These are phyloP conservation scores for Ectropis grisescens DNA, from an alignment of 1,140 invertebrate genomes.

Conservation along the genomic window DNA sequence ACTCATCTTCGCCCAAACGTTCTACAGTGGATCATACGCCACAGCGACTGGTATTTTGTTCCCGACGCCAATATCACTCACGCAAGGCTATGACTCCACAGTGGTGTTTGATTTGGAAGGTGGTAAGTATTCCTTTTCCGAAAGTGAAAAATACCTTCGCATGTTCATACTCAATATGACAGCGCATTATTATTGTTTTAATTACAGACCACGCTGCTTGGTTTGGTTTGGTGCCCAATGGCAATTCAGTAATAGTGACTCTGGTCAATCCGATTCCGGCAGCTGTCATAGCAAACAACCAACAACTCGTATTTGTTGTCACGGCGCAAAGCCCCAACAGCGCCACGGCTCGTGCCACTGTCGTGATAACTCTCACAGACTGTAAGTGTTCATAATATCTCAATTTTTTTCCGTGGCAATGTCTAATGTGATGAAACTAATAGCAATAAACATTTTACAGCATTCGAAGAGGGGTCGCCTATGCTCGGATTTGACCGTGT, in stretches of 20 bases:
- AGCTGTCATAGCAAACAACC: slow-evolving; percentile 16
- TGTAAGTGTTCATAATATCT: slow-evolving; percentile 13
- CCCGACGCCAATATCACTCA: slow-evolving; percentile 9
- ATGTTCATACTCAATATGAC: too few relatives aligned
- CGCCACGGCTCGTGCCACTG: slow-evolving; percentile 6
- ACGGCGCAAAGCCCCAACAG: slow-evolving; percentile 8
- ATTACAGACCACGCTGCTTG: slow-evolving; percentile 21
- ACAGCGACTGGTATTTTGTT: slow-evolving; percentile 10
- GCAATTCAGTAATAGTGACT: slow-evolving; percentile 10
- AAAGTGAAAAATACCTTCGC: too few relatives aligned
- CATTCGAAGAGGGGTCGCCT: too few relatives aligned
- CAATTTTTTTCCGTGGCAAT: too few relatives aligned
- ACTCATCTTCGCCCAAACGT: slow-evolving; percentile 19
- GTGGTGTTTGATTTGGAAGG: slow-evolving; percentile 21
- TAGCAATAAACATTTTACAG: too few relatives aligned
- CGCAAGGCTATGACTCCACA: slow-evolving; percentile 17
- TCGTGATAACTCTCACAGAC: slow-evolving; percentile 12
- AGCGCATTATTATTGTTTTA: too few relatives aligned
- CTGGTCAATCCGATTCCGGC: slow-evolving; percentile 9
- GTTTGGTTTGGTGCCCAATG: slow-evolving; percentile 10
- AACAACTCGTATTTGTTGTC: slow-evolving; percentile 16
- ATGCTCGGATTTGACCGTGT: slow-evolving; percentile 19
- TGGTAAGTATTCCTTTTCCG: too few relatives aligned
- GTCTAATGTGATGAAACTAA: too few relatives aligned
- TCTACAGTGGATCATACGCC: slow-evolving; percentile 21